These are phyloP conservation scores for Naso thynnoides DNA, from an alignment of 2,797 vertebrate genomes.

Conservation along the genomic window DNA sequence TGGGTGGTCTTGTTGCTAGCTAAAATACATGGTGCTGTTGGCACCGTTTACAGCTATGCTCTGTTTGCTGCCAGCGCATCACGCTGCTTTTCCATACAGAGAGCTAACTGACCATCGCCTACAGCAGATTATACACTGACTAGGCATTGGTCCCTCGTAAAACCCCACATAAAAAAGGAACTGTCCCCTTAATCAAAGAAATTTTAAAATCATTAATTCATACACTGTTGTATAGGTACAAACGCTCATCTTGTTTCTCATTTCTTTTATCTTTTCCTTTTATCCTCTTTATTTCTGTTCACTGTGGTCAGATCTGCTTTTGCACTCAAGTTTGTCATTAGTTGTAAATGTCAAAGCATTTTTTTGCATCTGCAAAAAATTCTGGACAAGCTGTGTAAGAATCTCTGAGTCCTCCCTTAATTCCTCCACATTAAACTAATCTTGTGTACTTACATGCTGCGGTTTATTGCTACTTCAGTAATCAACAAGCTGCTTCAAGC, in stretches of 20 bases:
- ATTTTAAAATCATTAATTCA: not conserved
- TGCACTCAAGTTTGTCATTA: conserved; percentile 10
- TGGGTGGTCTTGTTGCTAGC: too few relatives aligned
- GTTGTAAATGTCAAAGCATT: conserved; percentile 43
- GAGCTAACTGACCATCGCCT: too few relatives aligned
- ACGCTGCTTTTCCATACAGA: too few relatives aligned
- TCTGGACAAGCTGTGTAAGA: conserved; percentile 10
- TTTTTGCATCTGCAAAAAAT: conserved; percentile 36
- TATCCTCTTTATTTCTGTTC: not conserved
- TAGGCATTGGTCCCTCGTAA: too few relatives aligned
- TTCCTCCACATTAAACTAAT: conserved; percentile 17
- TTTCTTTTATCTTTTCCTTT: not conserved
- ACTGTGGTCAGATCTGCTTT: conserved; percentile 1
- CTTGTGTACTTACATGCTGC: not conserved
- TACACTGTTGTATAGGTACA: not conserved
- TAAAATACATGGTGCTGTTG: too few relatives aligned
- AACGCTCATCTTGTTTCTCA: not conserved
- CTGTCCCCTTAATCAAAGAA: too few relatives aligned
- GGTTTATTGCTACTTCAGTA: conserved; percentile 38
- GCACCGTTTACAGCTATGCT: too few relatives aligned
- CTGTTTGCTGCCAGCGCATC: too few relatives aligned
- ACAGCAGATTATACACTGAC: too few relatives aligned
- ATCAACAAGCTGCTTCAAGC: conserved; percentile 12
- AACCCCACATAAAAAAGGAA: too few relatives aligned
- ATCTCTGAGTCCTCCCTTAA: not conserved